Evolutionary conservation across 2,888 invertebrate species (phyloP).

Genomic region (Biston betularia): DNA sequence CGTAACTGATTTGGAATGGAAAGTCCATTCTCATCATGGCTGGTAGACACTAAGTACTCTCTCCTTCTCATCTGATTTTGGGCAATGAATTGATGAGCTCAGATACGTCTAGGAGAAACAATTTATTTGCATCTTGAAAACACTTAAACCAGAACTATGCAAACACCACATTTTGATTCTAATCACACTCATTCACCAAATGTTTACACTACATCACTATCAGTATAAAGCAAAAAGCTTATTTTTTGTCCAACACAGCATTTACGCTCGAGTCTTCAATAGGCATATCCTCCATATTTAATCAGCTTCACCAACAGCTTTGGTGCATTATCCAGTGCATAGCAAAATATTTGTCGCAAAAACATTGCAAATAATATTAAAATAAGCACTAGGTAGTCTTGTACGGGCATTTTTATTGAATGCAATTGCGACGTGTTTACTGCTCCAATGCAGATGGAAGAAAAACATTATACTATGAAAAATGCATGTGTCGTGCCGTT

Average conservation of each 20-base stretch:
- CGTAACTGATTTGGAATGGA: no score
- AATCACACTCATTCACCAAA: neutral
- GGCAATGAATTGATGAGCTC: no score
- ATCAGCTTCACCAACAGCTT: slow-evolving; percentile 8
- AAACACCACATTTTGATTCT: neutral
- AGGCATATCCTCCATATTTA: slow-evolving; percentile 14
- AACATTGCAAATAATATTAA: slow-evolving; percentile 3
- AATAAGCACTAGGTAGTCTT: slow-evolving; percentile 1
- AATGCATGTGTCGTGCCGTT: neutral
- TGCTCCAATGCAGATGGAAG: neutral
- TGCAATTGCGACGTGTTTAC: neutral
- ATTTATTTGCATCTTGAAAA: no score
- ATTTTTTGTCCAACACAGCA: neutral
- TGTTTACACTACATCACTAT: neutral
- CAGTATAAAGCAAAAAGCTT: neutral
- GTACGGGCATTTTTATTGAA: neutral
- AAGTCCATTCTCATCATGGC: no score
- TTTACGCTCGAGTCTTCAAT: neutral
- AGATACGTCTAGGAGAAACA: no score
- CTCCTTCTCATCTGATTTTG: no score
- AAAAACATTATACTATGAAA: neutral
- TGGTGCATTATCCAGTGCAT: slow-evolving; percentile 3
- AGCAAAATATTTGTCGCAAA: slow-evolving; percentile 3
- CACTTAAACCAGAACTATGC: no score
- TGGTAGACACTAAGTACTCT: no score